phyloP scores from a whole-genome alignment of 2,113 vertebrate genomes.

The Syrmaticus mikado region DNA sequence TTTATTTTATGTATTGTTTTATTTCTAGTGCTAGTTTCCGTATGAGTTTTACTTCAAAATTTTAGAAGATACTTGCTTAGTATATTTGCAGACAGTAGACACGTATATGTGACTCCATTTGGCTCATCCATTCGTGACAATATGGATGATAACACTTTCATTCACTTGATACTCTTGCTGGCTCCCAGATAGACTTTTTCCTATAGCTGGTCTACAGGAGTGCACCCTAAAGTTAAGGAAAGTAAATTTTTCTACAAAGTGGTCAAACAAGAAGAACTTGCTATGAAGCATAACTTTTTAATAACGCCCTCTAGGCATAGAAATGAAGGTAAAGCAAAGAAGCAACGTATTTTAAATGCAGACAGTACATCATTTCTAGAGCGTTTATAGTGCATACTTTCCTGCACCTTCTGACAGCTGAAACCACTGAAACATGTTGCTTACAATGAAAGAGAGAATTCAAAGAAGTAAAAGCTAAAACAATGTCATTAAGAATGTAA shows the following conservation, averaged over 20 bases:
- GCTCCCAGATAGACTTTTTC: neutral
- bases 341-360: neutral
- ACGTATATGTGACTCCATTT: rapidly evolving
- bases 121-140: neutral
- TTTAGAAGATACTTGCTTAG: neutral
- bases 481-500: neutral
- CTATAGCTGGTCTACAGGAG: neutral
- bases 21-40: neutral
- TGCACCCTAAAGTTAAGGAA: neutral
- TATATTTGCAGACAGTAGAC: neutral
- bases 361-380: neutral
- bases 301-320: neutral
- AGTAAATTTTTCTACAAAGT: neutral
- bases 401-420: neutral
- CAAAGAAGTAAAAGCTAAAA: neutral
- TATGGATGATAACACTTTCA: neutral
- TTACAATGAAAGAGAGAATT: neutral
- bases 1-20: neutral
- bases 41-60: neutral
- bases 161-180: neutral
- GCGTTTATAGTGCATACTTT: neutral
- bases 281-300: neutral
- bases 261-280: neutral
- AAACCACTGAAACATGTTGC: neutral
- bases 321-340: neutral